Percentiles rank a stretch among this genome's conserved stretches.
These are phyloP conservation scores for Apis cerana DNA, from an alignment of 1,140 invertebrate genomes.

Conservation along the genomic window DNA sequence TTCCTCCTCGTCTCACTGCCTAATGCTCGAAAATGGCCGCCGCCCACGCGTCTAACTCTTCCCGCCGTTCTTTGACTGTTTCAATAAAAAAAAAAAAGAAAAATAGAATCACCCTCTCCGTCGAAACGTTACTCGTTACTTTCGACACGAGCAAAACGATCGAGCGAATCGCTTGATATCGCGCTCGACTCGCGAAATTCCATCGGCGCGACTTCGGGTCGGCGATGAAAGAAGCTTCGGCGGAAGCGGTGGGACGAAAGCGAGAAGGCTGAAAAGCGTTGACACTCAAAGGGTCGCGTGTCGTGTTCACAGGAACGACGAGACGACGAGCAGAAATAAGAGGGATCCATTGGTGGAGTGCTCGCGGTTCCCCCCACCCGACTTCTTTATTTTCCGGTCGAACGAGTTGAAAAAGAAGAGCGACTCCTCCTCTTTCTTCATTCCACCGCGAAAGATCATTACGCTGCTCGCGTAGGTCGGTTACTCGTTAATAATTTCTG, in stretches of 20 bases:
- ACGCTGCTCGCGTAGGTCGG: slow-evolving; percentile 26
- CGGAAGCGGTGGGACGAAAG: slow-evolving; percentile 36
- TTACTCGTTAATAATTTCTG: slow-evolving; percentile 47
- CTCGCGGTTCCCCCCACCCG: slow-evolving; percentile 2
- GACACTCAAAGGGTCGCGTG: slow-evolving; percentile 46
- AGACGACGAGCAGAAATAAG: slow-evolving; percentile 42
- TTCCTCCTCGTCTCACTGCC: background rate
- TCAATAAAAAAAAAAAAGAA: background rate
- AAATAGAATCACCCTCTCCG: no score
- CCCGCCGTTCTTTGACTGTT: background rate
- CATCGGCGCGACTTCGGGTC: slow-evolving; percentile 8
- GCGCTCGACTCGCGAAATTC: background rate
- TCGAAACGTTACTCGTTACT: background rate
- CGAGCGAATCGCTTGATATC: background rate
- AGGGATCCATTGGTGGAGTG: slow-evolving; percentile 43
- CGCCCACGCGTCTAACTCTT: background rate
- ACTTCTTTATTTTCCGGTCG: slow-evolving; percentile 25
- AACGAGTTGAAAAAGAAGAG: background rate
- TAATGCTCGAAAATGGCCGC: slow-evolving; percentile 7
- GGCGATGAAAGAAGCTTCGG: slow-evolving; percentile 24
- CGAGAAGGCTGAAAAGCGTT: slow-evolving; percentile 40
- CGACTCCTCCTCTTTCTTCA: background rate
- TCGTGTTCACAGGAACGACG: slow-evolving; percentile 23
- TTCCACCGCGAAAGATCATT: slow-evolving; percentile 25
- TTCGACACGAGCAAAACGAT: background rate